Percentiles rank a stretch among this genome's conserved stretches.
phyloP scores from a whole-genome alignment of 2,888 invertebrate genomes.

The Drosophila eohydei region DNA sequence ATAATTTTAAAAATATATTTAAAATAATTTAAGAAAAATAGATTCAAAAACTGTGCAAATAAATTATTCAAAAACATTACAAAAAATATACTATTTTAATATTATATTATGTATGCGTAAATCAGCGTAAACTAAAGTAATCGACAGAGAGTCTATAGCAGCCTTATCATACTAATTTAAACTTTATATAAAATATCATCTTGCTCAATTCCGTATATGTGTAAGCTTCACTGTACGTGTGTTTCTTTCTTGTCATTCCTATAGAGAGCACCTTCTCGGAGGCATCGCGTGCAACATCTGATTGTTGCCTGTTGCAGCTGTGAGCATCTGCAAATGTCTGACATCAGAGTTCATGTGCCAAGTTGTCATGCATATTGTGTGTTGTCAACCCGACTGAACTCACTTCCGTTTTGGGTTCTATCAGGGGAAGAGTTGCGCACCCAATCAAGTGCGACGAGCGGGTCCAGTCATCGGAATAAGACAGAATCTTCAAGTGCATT shows the following conservation, averaged over 20 bases:
- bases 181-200: too few relatives aligned
- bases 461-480: conserved; percentile 44
- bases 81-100: too few relatives aligned
- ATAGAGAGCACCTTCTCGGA: not conserved
- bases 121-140: too few relatives aligned
- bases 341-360: conserved; percentile 37
- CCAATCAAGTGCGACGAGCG: conserved; percentile 31
- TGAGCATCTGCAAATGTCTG: conserved; percentile 1
- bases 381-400: conserved; percentile 62
- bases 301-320: conserved; percentile 20
- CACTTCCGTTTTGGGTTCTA: conserved; percentile 61
- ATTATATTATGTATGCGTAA: too few relatives aligned
- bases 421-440: conserved; percentile 8
- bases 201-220: not conserved
- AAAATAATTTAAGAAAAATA: not conserved
- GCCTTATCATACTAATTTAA: not conserved
- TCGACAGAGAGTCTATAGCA: too few relatives aligned
- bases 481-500: conserved; percentile 55
- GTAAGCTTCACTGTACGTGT: not conserved
- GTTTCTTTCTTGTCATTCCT: not conserved
- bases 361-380: conserved; percentile 17
- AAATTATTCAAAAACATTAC: too few relatives aligned
- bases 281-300: conserved; percentile 4
- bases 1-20: not conserved
- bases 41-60: not conserved